These are phyloP conservation scores for Cheilosia urbana DNA, from an alignment of 2,888 invertebrate genomes.

Conservation along the genomic window DNA sequence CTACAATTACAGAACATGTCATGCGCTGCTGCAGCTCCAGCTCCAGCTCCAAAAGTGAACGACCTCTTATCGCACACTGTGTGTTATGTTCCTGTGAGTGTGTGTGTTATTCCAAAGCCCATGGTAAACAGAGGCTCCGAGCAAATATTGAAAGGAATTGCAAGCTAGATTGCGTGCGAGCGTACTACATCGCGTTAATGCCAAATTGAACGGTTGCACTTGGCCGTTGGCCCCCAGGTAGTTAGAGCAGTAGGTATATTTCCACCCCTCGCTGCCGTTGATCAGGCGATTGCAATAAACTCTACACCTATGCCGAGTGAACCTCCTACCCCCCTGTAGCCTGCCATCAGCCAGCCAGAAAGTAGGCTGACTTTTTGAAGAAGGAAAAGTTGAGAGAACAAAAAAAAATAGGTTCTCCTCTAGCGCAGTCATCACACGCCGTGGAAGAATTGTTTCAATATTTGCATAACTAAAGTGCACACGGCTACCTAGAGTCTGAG, in stretches of 20 bases:
- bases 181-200: constrained; percentile 70
- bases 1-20: constrained; percentile 64
- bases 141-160: constrained; percentile 61
- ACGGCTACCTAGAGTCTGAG: constrained; percentile 59
- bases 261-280: constrained; percentile 34
- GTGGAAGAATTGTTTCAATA: constrained; percentile 70
- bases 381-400: constrained; percentile 3
- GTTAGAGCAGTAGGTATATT: neutral
- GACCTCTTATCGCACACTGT: constrained; percentile 70
- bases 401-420: neutral
- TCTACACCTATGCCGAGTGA: constrained; percentile 51
- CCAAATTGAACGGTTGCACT: constrained; percentile 74
- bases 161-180: constrained; percentile 64
- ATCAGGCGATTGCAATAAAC: constrained; percentile 73
- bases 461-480: constrained; percentile 75
- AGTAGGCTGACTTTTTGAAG: constrained; percentile 46
- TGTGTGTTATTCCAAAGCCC: constrained; percentile 29
- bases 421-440: constrained; percentile 1
- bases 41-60: constrained; percentile 54
- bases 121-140: constrained; percentile 57
- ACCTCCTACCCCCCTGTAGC: neutral
- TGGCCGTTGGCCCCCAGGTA: constrained; percentile 70
- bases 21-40: constrained; percentile 17
- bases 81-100: neutral
- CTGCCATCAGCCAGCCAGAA: constrained; percentile 14